Evolutionary conservation across 2,888 invertebrate species (phyloP).

Genomic region (Tetranychus truncatus): DNA sequence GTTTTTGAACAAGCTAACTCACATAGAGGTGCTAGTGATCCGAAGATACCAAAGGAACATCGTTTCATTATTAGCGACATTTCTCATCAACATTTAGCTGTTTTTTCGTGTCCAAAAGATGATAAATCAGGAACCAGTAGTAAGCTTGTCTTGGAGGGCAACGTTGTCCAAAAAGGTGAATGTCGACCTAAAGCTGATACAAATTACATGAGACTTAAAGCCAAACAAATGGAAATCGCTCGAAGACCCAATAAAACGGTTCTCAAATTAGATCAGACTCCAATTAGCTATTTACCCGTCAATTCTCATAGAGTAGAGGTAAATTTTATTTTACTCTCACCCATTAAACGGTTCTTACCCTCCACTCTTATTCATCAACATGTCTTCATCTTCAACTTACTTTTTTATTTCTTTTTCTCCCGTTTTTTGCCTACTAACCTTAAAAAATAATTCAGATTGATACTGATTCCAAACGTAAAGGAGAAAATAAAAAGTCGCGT

Average conservation of each 20-base stretch:
- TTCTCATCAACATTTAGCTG: slow-evolving; percentile 72
- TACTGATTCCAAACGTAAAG: slow-evolving; percentile 70
- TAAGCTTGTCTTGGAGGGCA: slow-evolving; percentile 72
- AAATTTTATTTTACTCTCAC: slow-evolving; percentile 23
- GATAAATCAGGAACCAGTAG: slow-evolving; percentile 19
- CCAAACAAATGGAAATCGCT: slow-evolving; percentile 64
- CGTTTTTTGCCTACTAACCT: slow-evolving; percentile 5
- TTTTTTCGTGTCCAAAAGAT: slow-evolving; percentile 72
- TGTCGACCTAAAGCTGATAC: slow-evolving; percentile 68
- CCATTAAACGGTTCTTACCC: not conserved
- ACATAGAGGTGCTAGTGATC: slow-evolving; percentile 35
- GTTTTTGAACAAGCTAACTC: not conserved
- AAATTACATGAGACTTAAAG: slow-evolving; percentile 75
- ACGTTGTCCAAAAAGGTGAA: slow-evolving; percentile 86
- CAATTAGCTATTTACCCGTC: slow-evolving; percentile 76
- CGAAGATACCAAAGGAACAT: slow-evolving; percentile 66
- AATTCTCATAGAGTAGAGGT: slow-evolving; percentile 81
- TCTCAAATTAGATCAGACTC: slow-evolving; percentile 64
- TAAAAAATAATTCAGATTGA: slow-evolving; percentile 46
- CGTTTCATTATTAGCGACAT: slow-evolving; percentile 75
- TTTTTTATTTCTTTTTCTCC: not conserved
- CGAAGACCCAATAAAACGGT: slow-evolving; percentile 69
- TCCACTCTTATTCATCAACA: not conserved
- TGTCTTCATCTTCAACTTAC: not conserved
- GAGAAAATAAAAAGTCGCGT: slow-evolving; percentile 83